A percentile compares a stretch with the other conserved stretches of the same genome.
Evolutionary conservation across 2,797 vertebrate genomes (phyloP).

Genomic region (Sebastes trivittatus): DNA sequence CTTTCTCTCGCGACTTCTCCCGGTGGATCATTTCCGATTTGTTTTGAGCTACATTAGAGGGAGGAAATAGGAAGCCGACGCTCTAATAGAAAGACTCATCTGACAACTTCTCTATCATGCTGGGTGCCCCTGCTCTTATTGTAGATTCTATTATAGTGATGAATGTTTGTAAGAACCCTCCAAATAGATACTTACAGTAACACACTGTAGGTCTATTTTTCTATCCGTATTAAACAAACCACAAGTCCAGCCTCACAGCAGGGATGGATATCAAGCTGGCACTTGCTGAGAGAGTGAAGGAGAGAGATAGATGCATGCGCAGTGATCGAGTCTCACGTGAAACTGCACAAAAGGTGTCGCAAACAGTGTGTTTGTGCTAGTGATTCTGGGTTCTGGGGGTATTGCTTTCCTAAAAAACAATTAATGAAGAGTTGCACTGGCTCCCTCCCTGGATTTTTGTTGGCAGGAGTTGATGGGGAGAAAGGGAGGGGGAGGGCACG

Average conservation of each 20-base stretch:
- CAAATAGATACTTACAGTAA: neutral
- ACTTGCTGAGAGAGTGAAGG: slow-evolving; percentile 2
- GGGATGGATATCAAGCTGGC: slow-evolving; percentile 41
- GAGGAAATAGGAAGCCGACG: neutral
- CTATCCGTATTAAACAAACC: slow-evolving; percentile 22
- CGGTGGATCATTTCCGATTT: slow-evolving; percentile 12
- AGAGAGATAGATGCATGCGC: neutral
- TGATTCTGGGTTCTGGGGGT: slow-evolving; percentile 6
- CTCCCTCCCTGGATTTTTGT: slow-evolving; percentile 1
- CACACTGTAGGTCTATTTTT: slow-evolving; percentile 7
- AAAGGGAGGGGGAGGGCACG: neutral
- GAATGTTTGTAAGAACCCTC: neutral
- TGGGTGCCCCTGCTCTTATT: neutral
- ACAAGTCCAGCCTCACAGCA: slow-evolving; percentile 30
- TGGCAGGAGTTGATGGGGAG: slow-evolving; percentile 21
- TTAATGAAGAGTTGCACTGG: slow-evolving; percentile 31
- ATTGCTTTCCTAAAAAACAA: slow-evolving; percentile 19
- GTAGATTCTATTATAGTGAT: slow-evolving; percentile 7
- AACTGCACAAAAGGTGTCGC: neutral
- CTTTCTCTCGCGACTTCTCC: neutral
- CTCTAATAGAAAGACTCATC: slow-evolving; percentile 3
- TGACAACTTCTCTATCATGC: slow-evolving; percentile 20
- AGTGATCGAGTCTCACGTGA: neutral
- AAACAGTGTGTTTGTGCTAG: neutral
- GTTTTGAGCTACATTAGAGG: slow-evolving; percentile 10